These are phyloP conservation scores for Sialis fuliginosa DNA, from an alignment of 2,888 invertebrate genomes.

Conservation along the genomic window DNA sequence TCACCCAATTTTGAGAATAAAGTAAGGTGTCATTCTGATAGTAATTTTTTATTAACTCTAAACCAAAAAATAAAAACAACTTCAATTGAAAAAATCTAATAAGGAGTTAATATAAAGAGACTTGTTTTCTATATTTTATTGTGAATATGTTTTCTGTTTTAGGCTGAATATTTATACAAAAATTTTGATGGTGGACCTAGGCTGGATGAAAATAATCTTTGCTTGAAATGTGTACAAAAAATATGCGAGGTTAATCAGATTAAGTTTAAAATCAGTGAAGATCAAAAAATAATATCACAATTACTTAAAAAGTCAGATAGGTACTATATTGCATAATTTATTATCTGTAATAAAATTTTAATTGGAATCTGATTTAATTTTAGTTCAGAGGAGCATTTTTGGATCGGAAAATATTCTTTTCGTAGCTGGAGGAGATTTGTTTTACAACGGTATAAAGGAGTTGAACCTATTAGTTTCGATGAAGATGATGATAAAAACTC, in stretches of 20 bases:
- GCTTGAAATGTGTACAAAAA: constrained; percentile 28
- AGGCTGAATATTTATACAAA: constrained; percentile 25
- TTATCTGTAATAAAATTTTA: neutral
- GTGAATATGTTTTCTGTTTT: constrained; percentile 2
- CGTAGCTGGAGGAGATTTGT: neutral
- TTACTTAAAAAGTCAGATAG: constrained; percentile 23
- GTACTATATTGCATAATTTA: constrained; percentile 14
- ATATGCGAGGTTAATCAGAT: constrained; percentile 27
- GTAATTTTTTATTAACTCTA: no score
- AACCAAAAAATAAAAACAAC: no score
- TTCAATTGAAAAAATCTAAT: no score
- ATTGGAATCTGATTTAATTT: neutral
- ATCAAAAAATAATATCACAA: constrained; percentile 27
- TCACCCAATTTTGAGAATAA: no score
- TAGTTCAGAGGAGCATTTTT: neutral
- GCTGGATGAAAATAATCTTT: constrained; percentile 21
- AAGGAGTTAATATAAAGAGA: no score
- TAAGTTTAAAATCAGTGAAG: constrained; percentile 28
- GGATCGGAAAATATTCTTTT: neutral
- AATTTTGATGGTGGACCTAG: constrained; percentile 28
- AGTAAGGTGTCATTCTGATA: no score
- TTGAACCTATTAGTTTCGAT: neutral
- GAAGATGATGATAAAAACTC: neutral
- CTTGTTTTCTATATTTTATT: neutral
- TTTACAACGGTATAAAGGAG: neutral